phyloP scores from a whole-genome alignment of 2,113 vertebrate genomes.

The Grammomys surdaster region DNA sequence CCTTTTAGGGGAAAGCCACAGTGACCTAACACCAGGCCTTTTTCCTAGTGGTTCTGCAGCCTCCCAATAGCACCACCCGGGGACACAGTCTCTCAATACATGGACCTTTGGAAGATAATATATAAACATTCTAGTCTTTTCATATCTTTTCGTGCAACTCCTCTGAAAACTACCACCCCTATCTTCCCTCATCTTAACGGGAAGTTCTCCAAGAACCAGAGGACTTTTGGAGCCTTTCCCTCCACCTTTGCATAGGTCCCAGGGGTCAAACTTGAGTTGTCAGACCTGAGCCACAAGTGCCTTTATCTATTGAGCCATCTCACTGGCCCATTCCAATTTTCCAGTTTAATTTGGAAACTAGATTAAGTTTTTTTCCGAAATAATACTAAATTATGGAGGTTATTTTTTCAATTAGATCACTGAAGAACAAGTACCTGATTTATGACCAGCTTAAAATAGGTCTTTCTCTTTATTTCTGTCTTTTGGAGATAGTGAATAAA shows the following conservation, averaged over 20 bases:
- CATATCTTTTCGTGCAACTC: neutral
- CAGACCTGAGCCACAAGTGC: neutral
- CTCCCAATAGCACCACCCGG: neutral
- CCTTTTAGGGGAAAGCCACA: neutral
- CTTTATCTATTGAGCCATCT: neutral
- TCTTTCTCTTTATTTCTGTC: conserved; percentile 14
- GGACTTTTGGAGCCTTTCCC: too few species aligned
- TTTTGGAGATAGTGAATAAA: conserved; percentile 27
- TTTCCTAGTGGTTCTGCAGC: neutral
- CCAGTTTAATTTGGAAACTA: neutral
- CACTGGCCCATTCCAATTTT: neutral
- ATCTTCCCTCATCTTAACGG: neutral
- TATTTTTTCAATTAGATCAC: neutral
- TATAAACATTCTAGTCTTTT: neutral
- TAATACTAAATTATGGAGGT: neutral
- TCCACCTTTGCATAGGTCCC: neutral
- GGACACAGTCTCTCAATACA: neutral
- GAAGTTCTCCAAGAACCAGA: neutral
- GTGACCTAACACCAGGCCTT: neutral
- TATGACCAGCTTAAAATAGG: neutral
- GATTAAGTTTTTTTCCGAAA: conserved; percentile 26
- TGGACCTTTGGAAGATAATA: neutral
- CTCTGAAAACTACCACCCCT: conserved; percentile 4
- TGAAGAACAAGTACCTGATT: conserved; percentile 45
- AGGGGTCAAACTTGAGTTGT: too few species aligned